Percentiles rank a stretch among this genome's conserved stretches.
These are phyloP conservation scores for Gymnocypris eckloni DNA, from an alignment of 2,797 vertebrate species.

Conservation along the genomic window DNA sequence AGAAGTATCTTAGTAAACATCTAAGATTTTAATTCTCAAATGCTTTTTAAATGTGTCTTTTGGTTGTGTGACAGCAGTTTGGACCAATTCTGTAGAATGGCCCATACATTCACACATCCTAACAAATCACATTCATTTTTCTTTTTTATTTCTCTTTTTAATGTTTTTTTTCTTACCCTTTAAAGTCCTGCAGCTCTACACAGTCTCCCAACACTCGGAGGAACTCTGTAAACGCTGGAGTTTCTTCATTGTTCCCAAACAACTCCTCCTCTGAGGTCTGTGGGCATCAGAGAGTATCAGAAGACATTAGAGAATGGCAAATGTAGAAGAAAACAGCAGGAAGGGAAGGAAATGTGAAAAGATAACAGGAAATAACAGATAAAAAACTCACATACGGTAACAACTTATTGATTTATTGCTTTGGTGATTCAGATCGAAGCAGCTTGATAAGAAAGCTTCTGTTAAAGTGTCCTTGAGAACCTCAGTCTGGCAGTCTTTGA, in stretches of 20 bases:
- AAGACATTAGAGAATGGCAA: not conserved
- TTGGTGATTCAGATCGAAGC: conserved; percentile 22
- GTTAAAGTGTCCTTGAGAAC: not conserved
- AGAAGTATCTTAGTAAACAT: no score
- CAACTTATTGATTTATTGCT: conserved; percentile 3
- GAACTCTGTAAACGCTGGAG: conserved; percentile 87
- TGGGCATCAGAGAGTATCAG: not conserved
- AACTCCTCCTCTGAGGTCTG: conserved; percentile 91
- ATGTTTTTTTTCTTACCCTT: conserved; percentile 77
- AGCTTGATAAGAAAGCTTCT: conserved; percentile 11
- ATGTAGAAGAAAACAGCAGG: conserved; percentile 6
- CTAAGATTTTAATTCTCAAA: no score
- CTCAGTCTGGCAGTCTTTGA: not conserved
- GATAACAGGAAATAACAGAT: conserved; percentile 24
- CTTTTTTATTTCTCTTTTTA: not conserved
- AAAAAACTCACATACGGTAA: not conserved
- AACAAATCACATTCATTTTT: not conserved
- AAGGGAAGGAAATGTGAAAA: not conserved
- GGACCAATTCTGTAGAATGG: no score
- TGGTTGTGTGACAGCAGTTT: no score
- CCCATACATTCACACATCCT: not conserved
- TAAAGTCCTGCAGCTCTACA: conserved; percentile 91
- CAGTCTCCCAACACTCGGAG: conserved; percentile 87
- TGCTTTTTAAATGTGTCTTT: no score
- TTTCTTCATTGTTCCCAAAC: conserved; percentile 89